A percentile compares a stretch with the other conserved stretches of the same genome.
These are phyloP conservation scores for Blastomussa wellsi DNA, from an alignment of 92 coral and sea anemone species.

Conservation along the genomic window DNA sequence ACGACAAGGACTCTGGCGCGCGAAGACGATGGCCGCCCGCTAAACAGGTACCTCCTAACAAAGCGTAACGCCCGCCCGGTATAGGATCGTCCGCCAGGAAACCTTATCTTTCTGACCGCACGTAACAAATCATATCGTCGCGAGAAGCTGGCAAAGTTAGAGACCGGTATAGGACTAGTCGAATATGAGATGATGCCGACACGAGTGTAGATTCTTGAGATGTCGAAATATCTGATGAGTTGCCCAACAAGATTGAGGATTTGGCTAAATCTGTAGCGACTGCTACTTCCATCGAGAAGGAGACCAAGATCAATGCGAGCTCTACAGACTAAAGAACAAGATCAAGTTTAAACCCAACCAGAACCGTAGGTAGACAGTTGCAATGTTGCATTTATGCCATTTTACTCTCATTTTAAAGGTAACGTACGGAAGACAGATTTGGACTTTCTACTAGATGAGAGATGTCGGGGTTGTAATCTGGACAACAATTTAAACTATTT, in stretches of 20 bases:
- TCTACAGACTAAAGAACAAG: constrained; percentile 54
- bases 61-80: constrained; percentile 63
- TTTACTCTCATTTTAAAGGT: too few relatives aligned
- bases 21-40: constrained; percentile 39
- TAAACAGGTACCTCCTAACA: constrained; percentile 47
- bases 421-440: too few relatives aligned
- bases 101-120: constrained; percentile 44
- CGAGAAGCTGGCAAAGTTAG: constrained; percentile 47
- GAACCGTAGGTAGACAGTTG: background rate
- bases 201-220: constrained; percentile 54
- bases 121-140: constrained; percentile 29
- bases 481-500: too few relatives aligned
- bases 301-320: constrained; percentile 70
- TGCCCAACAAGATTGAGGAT: constrained; percentile 55
- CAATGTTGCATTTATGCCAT: too few relatives aligned
- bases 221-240: constrained; percentile 54
- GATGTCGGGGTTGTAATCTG: too few relatives aligned
- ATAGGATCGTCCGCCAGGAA: constrained; percentile 54
- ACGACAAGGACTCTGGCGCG: constrained; percentile 67
- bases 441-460: too few relatives aligned
- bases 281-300: constrained; percentile 59
- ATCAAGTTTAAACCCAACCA: background rate
- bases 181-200: constrained; percentile 66
- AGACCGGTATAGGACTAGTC: constrained; percentile 36
- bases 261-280: constrained; percentile 30